These are phyloP conservation scores for Lasioglossum oenotherae DNA, from an alignment of 2,888 invertebrate genomes.

Conservation along the genomic window DNA sequence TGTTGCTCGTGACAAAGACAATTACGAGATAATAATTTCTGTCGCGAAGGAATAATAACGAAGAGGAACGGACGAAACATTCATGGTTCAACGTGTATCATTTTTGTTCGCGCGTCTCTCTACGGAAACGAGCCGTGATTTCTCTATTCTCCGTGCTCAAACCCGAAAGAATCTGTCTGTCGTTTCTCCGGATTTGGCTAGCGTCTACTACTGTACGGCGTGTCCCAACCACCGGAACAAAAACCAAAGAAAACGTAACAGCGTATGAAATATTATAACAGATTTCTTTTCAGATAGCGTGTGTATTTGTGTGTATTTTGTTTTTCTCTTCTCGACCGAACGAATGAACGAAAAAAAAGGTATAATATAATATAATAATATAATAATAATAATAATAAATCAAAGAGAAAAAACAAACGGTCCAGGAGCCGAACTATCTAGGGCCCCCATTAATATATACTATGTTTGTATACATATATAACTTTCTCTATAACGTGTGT, in stretches of 20 bases:
- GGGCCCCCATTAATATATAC: slow-evolving; percentile 54
- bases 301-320: not conserved
- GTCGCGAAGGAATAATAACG: not conserved
- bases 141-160: slow-evolving; percentile 12
- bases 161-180: not conserved
- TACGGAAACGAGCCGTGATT: slow-evolving; percentile 7
- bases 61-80: slow-evolving; percentile 15
- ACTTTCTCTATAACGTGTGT: slow-evolving; percentile 66
- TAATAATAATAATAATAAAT: slow-evolving; percentile 63
- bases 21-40: slow-evolving; percentile 1
- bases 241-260: slow-evolving; percentile 51
- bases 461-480: slow-evolving; percentile 64
- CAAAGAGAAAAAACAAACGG: slow-evolving; percentile 67
- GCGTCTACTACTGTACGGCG: slow-evolving; percentile 35
- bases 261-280: slow-evolving; percentile 57
- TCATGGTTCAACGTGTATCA: not conserved
- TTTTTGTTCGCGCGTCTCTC: not conserved
- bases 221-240: slow-evolving; percentile 60
- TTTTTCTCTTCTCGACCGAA: slow-evolving; percentile 53
- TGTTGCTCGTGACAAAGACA: not conserved
- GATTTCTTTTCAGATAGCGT: slow-evolving; percentile 44
- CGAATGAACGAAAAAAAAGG: slow-evolving; percentile 59
- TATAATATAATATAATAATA: slow-evolving; percentile 54
- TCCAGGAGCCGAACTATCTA: slow-evolving; percentile 47
- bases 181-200: slow-evolving; percentile 15